Conservation (phyloP, 2,888 invertebrate species). For the Theretra japonica region DNA sequence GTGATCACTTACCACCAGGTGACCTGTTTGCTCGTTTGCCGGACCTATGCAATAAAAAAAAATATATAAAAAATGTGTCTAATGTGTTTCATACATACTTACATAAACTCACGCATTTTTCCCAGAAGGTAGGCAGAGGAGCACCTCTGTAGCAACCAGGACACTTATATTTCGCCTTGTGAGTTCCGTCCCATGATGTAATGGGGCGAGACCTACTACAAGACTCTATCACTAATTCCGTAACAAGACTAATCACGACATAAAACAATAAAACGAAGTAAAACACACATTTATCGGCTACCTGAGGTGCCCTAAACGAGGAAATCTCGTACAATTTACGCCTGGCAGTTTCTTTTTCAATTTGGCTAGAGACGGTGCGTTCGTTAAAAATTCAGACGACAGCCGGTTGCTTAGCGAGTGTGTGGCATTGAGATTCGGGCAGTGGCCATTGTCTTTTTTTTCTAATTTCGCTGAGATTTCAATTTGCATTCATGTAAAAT, state of each 20-base stretch:
- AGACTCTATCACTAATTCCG: no score
- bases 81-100: no score
- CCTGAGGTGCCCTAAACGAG: conserved; percentile 36
- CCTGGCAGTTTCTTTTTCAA: conserved; percentile 70
- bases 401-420: conserved; percentile 33
- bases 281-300: neutral
- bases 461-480: conserved; percentile 24
- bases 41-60: no score
- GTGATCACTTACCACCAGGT: no score
- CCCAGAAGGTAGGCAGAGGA: neutral
- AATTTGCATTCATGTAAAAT: conserved; percentile 24
- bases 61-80: no score
- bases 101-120: neutral
- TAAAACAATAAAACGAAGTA: neutral
- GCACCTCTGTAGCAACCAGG: no score
- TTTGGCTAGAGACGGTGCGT: conserved; percentile 56
- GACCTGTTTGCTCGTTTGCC: no score
- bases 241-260: no score
- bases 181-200: no score
- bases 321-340: conserved; percentile 68
- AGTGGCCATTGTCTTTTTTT: conserved; percentile 23
- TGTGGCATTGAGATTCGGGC: conserved; percentile 21
- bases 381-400: conserved; percentile 74
- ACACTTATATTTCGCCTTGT: no score
- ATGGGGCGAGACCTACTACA: no score